phyloP scores from a whole-genome alignment of 2,888 invertebrate species.

The Metalampra italica region DNA sequence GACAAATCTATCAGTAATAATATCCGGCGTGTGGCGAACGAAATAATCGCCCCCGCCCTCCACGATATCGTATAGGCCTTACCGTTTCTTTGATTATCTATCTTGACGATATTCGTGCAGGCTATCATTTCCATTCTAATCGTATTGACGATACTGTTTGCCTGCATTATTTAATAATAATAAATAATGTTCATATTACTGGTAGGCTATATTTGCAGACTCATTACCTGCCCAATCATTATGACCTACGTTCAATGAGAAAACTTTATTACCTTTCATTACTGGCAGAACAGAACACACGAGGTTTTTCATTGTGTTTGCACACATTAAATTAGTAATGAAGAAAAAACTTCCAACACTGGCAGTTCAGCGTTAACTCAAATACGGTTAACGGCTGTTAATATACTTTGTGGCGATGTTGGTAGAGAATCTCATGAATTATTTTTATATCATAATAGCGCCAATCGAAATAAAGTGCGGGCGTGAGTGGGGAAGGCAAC shows the following conservation, averaged over 20 bases:
- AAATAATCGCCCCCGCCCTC: constrained; percentile 10
- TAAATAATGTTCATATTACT: too few species aligned
- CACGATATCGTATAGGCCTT: not conserved
- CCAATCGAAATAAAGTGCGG: constrained; percentile 38
- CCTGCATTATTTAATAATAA: too few species aligned
- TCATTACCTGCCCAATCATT: constrained; percentile 2
- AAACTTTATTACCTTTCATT: constrained; percentile 28
- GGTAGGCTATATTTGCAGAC: not conserved
- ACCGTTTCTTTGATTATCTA: not conserved
- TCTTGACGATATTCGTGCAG: not conserved
- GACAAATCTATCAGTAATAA: constrained; percentile 34
- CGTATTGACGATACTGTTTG: too few species aligned
- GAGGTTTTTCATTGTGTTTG: constrained; percentile 26
- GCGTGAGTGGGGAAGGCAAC: constrained; percentile 27
- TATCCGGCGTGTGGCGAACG: constrained; percentile 22
- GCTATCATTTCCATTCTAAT: not conserved
- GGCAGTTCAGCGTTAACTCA: constrained; percentile 25
- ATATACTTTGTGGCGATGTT: constrained; percentile 42
- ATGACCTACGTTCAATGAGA: constrained; percentile 7
- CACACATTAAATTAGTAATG: constrained; percentile 14
- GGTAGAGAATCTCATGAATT: constrained; percentile 42
- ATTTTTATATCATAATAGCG: constrained; percentile 60
- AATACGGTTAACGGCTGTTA: constrained; percentile 36
- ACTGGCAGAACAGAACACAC: constrained; percentile 12
- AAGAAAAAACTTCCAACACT: constrained; percentile 12